Evolutionary conservation across 2,797 vertebrate species (phyloP).

Genomic region (Chelonia mydas): DNA sequence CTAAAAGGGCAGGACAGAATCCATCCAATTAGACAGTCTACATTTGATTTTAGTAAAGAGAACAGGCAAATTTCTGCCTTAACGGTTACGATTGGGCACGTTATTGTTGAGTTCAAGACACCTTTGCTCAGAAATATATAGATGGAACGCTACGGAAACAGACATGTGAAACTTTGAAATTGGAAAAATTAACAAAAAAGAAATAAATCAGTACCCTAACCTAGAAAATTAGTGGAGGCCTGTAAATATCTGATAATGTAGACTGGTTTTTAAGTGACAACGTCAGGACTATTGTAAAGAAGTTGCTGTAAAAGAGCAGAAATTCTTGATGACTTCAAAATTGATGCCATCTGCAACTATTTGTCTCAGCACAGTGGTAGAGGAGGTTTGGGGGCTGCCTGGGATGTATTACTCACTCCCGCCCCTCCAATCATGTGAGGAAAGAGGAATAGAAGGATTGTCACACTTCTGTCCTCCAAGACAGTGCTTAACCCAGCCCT

Average conservation of each 20-base stretch:
- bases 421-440: background rate
- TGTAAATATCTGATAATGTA: background rate
- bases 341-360: background rate
- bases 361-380: background rate
- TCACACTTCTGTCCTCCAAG: background rate
- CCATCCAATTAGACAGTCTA: background rate
- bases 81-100: background rate
- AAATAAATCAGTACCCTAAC: background rate
- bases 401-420: background rate
- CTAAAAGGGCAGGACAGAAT: background rate
- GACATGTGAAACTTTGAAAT: background rate
- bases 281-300: background rate
- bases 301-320: background rate
- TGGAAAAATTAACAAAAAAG: background rate
- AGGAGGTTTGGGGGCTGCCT: fast-evolving
- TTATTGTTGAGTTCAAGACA: background rate
- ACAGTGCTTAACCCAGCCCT: background rate
- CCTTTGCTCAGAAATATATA: background rate
- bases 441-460: background rate
- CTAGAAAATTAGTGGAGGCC: background rate
- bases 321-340: background rate
- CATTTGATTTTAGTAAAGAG: background rate
- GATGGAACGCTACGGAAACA: background rate
- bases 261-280: background rate
- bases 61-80: background rate